A percentile compares a stretch with the other conserved stretches of the same genome.
Evolutionary conservation across 2,113 vertebrate species (phyloP).

Genomic region (Machaerirhynchus nigripectus): DNA sequence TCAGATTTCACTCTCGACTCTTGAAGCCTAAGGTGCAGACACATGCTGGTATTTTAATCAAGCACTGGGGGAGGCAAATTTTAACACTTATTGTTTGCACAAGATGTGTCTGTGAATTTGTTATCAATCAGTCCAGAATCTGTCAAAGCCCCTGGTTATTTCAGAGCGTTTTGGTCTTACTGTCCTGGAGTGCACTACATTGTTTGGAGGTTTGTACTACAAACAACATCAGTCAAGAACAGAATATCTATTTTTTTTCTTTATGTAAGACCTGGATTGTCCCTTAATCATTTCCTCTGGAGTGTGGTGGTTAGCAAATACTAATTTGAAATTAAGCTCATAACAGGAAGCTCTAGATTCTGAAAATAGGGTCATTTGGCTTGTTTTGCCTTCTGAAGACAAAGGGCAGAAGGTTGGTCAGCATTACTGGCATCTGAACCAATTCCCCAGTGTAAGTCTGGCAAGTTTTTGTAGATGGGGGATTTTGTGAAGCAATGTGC

Average conservation of each 20-base stretch:
- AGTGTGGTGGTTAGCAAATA: slow-evolving; percentile 46
- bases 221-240: background rate
- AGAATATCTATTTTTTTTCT: background rate
- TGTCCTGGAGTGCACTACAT: background rate
- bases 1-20: background rate
- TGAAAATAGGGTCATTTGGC: background rate
- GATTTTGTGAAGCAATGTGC: background rate
- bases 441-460: background rate
- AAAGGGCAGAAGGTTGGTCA: slow-evolving; percentile 21
- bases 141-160: background rate
- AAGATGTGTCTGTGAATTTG: background rate
- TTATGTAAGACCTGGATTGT: background rate
- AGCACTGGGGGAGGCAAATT: background rate
- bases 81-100: background rate
- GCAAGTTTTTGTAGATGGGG: background rate
- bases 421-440: background rate
- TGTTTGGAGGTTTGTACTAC: background rate
- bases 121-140: background rate
- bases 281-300: slow-evolving; percentile 41
- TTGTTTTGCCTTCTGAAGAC: slow-evolving; percentile 29
- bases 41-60: background rate
- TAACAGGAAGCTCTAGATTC: slow-evolving; percentile 41
- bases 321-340: slow-evolving; percentile 33
- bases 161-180: background rate
- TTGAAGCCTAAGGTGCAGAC: background rate